Evolutionary conservation across 2,888 invertebrate genomes (phyloP), one percentile per base, ranked within the genome.

Genomic region (Sphecodes monilicornis): DNA sequence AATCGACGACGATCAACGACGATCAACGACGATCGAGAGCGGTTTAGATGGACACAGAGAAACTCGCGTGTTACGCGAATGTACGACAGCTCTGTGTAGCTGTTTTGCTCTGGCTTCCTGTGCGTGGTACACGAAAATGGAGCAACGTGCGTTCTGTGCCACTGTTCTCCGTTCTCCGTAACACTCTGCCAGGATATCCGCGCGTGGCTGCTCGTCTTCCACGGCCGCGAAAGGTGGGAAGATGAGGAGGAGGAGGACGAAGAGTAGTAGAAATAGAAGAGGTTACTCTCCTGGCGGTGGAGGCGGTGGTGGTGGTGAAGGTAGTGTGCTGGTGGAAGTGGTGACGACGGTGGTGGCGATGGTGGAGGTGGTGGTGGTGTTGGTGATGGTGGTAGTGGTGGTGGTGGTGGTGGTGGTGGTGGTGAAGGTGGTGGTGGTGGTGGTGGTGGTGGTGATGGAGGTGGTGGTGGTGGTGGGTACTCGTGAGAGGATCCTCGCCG

Each of bases 401-500:
- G 70, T 80, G 82, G 50, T 75, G 80, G 36, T 39, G 66, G 84
- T 84, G 84, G 85, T 73, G 85, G 79, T 73, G 79, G 76, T 66
- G 76, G 69, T 76, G 80, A 57, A 69, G 80, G 66, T 32, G 18
- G 64, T 68, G 84, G 46, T 75, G 84, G 68, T 39, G 86, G 64
- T 32, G 80, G 54, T 64, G 84, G 64, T 46, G 80, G n/a, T 50
- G 79, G 26, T 16, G 80, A 36, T 22, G 73, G 73, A 68, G 79
- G 75, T 72, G 82, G 69, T 32, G 82, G 60, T 78, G 82, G 79
- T 80, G 80, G 84, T 82, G 86, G 85, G 75, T 83, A 83, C 83
- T 88, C 89, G 90, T 86, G 88, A 89, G 91, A 93, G 91, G 93
- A 93, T 93, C 90, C 93, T 94, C 91, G 91, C 94, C 90, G 93